A percentile compares a stretch with the other conserved stretches of the same genome.
Evolutionary conservation across 1,140 invertebrate genomes (phyloP).

Genomic region (Trissolcus basalis): DNA sequence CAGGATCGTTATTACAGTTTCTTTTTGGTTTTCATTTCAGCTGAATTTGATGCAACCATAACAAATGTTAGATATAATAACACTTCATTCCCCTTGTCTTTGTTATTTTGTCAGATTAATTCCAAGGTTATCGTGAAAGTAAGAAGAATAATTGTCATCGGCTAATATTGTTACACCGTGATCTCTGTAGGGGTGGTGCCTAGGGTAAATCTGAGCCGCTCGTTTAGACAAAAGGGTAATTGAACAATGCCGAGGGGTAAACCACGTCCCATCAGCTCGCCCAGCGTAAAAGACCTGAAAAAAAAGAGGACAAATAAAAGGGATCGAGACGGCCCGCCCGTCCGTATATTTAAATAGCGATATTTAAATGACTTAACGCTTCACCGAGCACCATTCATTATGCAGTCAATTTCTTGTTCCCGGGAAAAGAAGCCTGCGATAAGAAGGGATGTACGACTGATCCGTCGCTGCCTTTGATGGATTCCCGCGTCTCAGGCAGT

Average conservation of each 20-base stretch:
- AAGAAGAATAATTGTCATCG: slow-evolving; percentile 33
- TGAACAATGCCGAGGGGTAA: slow-evolving; percentile 46
- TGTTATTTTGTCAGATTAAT: no score
- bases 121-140: not conserved
- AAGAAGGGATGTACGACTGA: slow-evolving; percentile 43
- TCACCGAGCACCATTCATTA: slow-evolving; percentile 56
- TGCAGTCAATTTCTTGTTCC: slow-evolving; percentile 60
- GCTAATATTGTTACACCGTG: slow-evolving; percentile 34
- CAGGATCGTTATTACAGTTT: not conserved
- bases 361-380: slow-evolving; percentile 60
- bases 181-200: slow-evolving; percentile 1
- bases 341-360: slow-evolving; percentile 57
- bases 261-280: slow-evolving; percentile 13
- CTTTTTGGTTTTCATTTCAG: not conserved
- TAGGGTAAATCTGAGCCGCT: slow-evolving; percentile 3
- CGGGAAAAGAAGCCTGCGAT: slow-evolving; percentile 26
- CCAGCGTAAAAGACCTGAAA: slow-evolving; percentile 13
- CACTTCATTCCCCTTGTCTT: no score
- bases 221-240: slow-evolving; percentile 36
- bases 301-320: slow-evolving; percentile 43
- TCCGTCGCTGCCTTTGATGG: slow-evolving; percentile 48
- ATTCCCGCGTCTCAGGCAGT: slow-evolving; percentile 31
- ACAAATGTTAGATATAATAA: no score
- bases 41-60: no score
- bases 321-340: slow-evolving; percentile 16